Base-by-base conservation (phyloP, 2,113 vertebrate genomes). In the Anoplopoma fimbria region DNA sequence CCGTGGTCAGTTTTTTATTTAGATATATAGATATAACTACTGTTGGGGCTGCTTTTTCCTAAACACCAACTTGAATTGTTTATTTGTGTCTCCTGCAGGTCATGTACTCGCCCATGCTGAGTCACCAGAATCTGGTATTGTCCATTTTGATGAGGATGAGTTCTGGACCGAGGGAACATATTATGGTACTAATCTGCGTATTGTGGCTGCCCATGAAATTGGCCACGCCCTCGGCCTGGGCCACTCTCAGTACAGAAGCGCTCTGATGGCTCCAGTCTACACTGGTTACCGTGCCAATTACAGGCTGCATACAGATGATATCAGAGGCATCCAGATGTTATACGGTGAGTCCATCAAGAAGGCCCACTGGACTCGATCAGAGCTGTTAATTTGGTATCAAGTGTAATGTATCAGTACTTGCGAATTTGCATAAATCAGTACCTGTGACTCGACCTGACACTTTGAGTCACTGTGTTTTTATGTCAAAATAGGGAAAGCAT, bases 121-220 rank as follows among this genome's bases (percentile, higher is more conserved):
- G 85, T 87, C 95, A 42, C 97, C 97, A 74, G 95, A 97, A 68
- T 94, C 95, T 15, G 97, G 97, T 42, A 93, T 96, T 0, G 95
- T 97, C 65, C 97, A 98, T 79, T 97, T 98, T 38, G 97, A 98
- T 69, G 95, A 96, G 58, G 97, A 96, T 19, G 97, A 98, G 88
- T 87, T 86, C 55, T 98, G 97, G 97, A 97, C 96, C 0, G 97
- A 98, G 84, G 92, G 95, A 2, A 83, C 91, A 5, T 93, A 91
- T 63, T 83, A 79, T 1, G 97, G 97, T 0, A 93, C 96, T 58
- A 98, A 98, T 89, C 93, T 98, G 55, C 96, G 96, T 21, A 97
- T 98, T 76, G 95, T 98, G 4, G 97, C 97, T 4, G 95, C 97
- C 60, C 97, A 98, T n/a, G 97, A 98, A 88, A 95, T 98, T 5